phyloP scores from a whole-genome alignment of 2,797 vertebrate species.

The Sarcoramphus papa region DNA sequence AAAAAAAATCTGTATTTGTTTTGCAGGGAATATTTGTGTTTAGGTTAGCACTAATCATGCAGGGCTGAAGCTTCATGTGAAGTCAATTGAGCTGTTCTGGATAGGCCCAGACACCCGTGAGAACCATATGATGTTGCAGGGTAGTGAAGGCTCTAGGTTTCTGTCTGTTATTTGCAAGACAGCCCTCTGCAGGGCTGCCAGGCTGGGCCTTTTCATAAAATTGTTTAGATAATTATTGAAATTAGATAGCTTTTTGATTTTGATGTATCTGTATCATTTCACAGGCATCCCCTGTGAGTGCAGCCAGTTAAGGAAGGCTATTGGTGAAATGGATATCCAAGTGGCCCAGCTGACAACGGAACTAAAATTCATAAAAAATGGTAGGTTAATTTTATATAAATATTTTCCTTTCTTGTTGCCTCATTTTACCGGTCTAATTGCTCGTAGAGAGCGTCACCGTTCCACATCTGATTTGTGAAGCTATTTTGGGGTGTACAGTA shows the following conservation, averaged over 20 bases:
- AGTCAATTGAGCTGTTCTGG: not conserved
- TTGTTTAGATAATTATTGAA: not conserved
- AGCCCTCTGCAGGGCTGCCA: not conserved
- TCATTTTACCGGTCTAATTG: not conserved
- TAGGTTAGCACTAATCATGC: not conserved
- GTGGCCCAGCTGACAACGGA: slow-evolving; percentile 89
- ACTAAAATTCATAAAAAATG: slow-evolving; percentile 96
- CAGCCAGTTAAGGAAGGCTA: slow-evolving; percentile 89
- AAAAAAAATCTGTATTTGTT: not conserved
- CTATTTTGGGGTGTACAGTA: slow-evolving; percentile 61
- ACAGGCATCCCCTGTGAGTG: slow-evolving; percentile 94
- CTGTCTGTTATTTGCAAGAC: not conserved
- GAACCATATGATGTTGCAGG: not conserved
- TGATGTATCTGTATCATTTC: not conserved
- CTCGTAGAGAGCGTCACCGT: not conserved
- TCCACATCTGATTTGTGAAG: slow-evolving; percentile 20
- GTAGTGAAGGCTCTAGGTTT: not conserved
- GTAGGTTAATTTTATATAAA: slow-evolving; percentile 73
- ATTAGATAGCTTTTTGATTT: not conserved
- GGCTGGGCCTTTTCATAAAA: not conserved
- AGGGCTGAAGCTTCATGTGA: not conserved
- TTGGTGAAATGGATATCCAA: slow-evolving; percentile 95
- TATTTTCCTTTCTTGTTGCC: not conserved
- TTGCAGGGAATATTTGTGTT: not conserved
- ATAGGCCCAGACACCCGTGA: not conserved